Base-by-base conservation (phyloP, 2,888 invertebrate species). In the Dioctria linearis region DNA sequence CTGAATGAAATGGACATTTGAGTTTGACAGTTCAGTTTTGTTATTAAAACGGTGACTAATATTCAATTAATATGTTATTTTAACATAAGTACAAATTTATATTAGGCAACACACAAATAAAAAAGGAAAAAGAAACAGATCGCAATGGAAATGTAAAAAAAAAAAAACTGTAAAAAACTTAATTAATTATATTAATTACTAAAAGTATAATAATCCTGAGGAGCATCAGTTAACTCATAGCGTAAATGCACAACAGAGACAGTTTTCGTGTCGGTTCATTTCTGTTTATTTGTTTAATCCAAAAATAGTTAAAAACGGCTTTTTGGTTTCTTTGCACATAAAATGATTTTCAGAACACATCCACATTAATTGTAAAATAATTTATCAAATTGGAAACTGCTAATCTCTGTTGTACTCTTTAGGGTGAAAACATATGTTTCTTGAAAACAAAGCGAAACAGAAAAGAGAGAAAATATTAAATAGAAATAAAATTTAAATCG, bases 61-160 rank as follows among this genome's bases (percentile, higher is more conserved):
- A 25, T 59, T 75, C 8, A 75, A 57, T 75, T 75, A 59, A n/a
- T 25, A 42, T 51, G 13, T 79, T 79, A 57, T 54, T 67, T 67
- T 67, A 79, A 79, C 42, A 67, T 79, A 66, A 79, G 67, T 79
- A 67, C 67, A 79, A 79, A 79, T 67, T 79, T 79, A 79, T 59
- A 79, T 83, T 71, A 75, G 49, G 49, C 46, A 66, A 78, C 78
- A 78, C 65, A 66, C 37, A 54, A 78, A 51, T 25, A 42, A 78
- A 40, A 54, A 66, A 78, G n/a, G n/a, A n/a, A n/a, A 69, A 40
- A 54, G 6, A 63, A 66, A 79, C n/a, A 67, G 67, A 79, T 67
- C 46, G 57, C 54, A 79, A 67, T 49, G 66, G 46, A 79, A 66
- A 59, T 40, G 67, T 67, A 66, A 78, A 51, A 54, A 75, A 51